Base-by-base conservation (phyloP, 2,113 vertebrate genomes). In the Nyctibius bracteatus region DNA sequence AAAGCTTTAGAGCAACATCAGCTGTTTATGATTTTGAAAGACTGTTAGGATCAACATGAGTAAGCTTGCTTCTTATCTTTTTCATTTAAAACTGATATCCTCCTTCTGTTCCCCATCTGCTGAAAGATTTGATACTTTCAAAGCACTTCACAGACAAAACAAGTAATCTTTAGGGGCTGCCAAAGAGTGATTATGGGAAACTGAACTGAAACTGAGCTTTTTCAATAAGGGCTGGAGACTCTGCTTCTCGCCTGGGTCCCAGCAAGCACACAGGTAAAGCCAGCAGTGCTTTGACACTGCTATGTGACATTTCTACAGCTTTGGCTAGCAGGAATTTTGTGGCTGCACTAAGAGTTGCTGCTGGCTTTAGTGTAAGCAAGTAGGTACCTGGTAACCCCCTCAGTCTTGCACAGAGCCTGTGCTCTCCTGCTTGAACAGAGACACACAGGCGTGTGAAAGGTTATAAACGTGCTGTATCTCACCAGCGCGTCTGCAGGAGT, bases 301-400 rank as follows among this genome's bases (percentile, higher is more conserved):
- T 18, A 0, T 0, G 1, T 51, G 14, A 18, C 0, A 3, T 16
- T 24, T 35, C 46, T 23, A 1, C 39, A 44, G 73, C 35, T 67
- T 43, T 22, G 28, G 15, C 5, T 8, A 33, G 66, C 27, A 25
- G 54, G 47, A 35, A 5, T 54, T 67, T 12, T n/a, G 23, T 52
- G 49, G n/a, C 47, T 65, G 61, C 10, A 2, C 55, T 28, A 30
- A 46, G 46, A 30, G 21, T 6, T 68, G 12, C 44, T 28, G 43
- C 23, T 68, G 65, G 10, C 14, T 24, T 58, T 27, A n/a, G 23
- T 0, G 0, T 14, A 61, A 78, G 30, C 47, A 27, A 13, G 22
- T 25, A 20, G 21, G 52, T 24, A 3, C 37, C n/a, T 30, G 58
- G 9, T 70, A 5, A 24, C 31, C 15, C 21, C 8, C 39, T 2